Percentiles rank a stretch among this genome's conserved stretches.
Conservation (phyloP, 1,140 invertebrate species). For the Periplaneta americana region DNA sequence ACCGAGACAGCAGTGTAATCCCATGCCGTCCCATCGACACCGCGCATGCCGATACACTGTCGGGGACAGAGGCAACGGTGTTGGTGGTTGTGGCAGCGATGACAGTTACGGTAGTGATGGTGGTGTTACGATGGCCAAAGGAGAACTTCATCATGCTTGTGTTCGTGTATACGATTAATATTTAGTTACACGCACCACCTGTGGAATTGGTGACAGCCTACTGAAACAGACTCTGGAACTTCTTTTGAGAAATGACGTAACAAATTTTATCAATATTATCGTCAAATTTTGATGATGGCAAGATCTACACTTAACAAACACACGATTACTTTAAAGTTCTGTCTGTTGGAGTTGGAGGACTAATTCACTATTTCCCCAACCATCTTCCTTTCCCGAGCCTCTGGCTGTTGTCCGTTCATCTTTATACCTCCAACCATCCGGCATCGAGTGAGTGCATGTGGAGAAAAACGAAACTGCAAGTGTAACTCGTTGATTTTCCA, state of each 20-base stretch:
- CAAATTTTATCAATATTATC: neutral
- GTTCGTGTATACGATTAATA: neutral
- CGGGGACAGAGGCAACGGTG: neutral
- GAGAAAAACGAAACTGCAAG: neutral
- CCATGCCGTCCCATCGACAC: neutral
- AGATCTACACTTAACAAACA: neutral
- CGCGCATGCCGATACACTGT: neutral
- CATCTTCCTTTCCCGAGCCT: neutral
- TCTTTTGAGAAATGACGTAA: neutral
- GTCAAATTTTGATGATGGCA: neutral
- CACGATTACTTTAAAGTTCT: no score
- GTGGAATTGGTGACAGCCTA: neutral
- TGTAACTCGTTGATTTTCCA: neutral
- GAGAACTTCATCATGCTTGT: neutral
- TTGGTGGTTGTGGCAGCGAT: neutral
- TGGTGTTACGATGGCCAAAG: neutral
- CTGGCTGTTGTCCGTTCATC: neutral
- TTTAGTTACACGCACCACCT: neutral
- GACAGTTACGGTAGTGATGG: neutral
- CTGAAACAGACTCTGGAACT: neutral
- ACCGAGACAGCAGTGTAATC: slow-evolving; percentile 86
- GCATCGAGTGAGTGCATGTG: neutral
- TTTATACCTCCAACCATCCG: neutral
- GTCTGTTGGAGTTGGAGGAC: no score
- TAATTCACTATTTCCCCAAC: neutral